These are phyloP conservation scores for Thomomys bottae DNA, from an alignment of 2,113 vertebrate species.

Conservation along the genomic window DNA sequence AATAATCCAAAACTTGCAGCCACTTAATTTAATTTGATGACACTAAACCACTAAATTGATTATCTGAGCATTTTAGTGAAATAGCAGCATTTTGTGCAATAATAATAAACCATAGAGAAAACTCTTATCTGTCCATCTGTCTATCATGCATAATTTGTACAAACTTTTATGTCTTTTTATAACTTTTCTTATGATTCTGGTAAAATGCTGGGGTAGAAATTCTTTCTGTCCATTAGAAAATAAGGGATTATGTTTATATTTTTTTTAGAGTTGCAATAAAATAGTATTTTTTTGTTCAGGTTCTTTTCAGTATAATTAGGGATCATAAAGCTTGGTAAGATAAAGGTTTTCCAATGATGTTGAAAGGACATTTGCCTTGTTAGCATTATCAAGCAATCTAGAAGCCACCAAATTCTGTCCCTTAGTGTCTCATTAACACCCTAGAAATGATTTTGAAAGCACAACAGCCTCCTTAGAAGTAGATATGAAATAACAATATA, in stretches of 20 bases:
- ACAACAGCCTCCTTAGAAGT: not conserved
- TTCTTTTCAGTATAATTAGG: conserved; percentile 36
- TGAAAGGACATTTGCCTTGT: not conserved
- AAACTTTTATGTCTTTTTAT: not conserved
- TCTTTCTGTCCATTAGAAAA: not conserved
- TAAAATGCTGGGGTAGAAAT: not conserved
- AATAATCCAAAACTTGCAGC: not conserved
- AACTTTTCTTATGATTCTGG: not conserved
- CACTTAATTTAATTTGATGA: conserved; percentile 52
- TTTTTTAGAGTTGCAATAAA: conserved; percentile 24
- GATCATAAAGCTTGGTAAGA: conserved; percentile 42
- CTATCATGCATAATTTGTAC: not conserved
- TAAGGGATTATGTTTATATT: not conserved
- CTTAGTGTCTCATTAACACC: conserved; percentile 56
- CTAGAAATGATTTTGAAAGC: conserved; percentile 46
- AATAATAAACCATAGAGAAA: not conserved
- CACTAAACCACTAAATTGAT: not conserved
- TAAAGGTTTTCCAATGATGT: conserved; percentile 1
- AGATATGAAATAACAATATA: conserved; percentile 40
- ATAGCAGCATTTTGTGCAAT: not conserved
- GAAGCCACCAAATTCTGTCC: not conserved
- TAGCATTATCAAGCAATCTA: conserved; percentile 57
- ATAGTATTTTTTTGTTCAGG: not conserved
- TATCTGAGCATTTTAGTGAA: conserved; percentile 39
- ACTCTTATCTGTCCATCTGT: not conserved